Conservation (phyloP, 2,888 invertebrate species). For the Globia sparganii region DNA sequence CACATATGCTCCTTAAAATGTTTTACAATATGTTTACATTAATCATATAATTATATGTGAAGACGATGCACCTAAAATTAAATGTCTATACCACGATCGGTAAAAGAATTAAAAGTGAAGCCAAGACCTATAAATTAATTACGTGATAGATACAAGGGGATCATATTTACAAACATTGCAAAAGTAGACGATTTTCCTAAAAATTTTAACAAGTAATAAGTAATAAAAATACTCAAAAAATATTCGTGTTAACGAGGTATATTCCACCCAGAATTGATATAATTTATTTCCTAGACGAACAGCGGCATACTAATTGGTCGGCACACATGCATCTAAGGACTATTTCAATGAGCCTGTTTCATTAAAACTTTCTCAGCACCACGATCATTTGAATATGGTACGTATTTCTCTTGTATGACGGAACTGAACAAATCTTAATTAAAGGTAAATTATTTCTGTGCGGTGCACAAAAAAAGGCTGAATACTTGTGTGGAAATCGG, state of each 20-base stretch:
- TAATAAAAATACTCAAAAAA: background rate
- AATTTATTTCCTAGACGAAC: constrained; percentile 8
- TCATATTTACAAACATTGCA: no score
- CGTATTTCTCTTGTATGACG: background rate
- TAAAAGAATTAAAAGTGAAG: no score
- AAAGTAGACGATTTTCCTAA: no score
- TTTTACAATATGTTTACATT: no score
- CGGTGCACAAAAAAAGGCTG: background rate
- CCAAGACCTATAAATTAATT: no score
- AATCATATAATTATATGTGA: no score
- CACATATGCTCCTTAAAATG: no score
- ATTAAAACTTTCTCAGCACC: constrained; percentile 47
- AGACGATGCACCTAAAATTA: no score
- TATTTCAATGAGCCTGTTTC: constrained; percentile 21
- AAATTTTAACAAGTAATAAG: no score
- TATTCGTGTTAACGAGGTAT: background rate
- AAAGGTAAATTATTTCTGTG: background rate
- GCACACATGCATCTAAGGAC: constrained; percentile 21
- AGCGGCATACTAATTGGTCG: background rate
- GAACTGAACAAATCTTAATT: constrained; percentile 32
- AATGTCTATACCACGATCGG: no score
- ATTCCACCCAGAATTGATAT: constrained; percentile 2
- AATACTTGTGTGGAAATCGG: background rate
- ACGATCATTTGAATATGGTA: constrained; percentile 2
- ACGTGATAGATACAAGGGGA: no score